These are phyloP conservation scores for Temnothorax unifasciatus DNA, from an alignment of 2,888 invertebrate genomes.

Conservation along the genomic window DNA sequence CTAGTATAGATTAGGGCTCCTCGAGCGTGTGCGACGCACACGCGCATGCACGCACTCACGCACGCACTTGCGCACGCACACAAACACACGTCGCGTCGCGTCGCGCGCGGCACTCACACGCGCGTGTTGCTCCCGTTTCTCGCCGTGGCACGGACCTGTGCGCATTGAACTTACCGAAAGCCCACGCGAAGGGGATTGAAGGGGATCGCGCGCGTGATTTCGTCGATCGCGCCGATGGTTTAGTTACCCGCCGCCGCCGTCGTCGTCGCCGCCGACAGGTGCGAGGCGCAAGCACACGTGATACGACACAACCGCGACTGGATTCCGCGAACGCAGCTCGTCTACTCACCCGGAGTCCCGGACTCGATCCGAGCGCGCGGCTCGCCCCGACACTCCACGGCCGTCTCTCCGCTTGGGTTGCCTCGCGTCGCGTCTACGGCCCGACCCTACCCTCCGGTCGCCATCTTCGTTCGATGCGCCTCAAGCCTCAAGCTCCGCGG, in stretches of 20 bases:
- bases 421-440: slow-evolving; percentile 69
- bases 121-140: slow-evolving; percentile 59
- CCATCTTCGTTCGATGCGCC: slow-evolving; percentile 84
- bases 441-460: slow-evolving; percentile 83
- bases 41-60: background rate
- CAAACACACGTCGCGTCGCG: background rate
- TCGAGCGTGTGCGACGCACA: slow-evolving; percentile 5
- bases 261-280: slow-evolving; percentile 34
- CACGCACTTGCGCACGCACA: no score
- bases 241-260: slow-evolving; percentile 33
- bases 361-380: slow-evolving; percentile 26
- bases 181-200: slow-evolving; percentile 59
- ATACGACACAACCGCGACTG: background rate
- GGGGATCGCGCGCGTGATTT: slow-evolving; percentile 69
- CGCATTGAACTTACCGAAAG: slow-evolving; percentile 85
- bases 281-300: slow-evolving; percentile 34
- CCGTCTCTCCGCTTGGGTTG: slow-evolving; percentile 68
- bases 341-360: slow-evolving; percentile 59
- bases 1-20: slow-evolving; percentile 15
- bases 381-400: slow-evolving; percentile 40
- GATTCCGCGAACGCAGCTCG: background rate
- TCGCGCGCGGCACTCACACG: slow-evolving; percentile 7
- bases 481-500: slow-evolving; percentile 73
- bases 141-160: slow-evolving; percentile 80
- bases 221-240: slow-evolving; percentile 58